Percentiles rank a stretch among this genome's conserved stretches.
Conservation (phyloP, 2,797 vertebrate species). For the Pelobates cultripes region DNA sequence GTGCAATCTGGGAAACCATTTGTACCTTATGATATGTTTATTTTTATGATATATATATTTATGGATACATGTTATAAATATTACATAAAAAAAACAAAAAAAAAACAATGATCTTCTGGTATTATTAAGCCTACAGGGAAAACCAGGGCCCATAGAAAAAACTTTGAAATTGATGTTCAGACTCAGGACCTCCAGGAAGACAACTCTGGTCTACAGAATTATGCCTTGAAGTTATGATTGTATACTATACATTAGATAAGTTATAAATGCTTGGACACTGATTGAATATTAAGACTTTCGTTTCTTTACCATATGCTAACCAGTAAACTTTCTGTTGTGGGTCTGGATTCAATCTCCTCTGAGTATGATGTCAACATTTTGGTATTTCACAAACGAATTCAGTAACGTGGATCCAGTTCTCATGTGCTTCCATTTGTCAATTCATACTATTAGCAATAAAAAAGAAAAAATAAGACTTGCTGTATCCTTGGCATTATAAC, state of each 20-base stretch:
- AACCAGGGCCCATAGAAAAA: neutral
- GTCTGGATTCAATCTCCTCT: constrained; percentile 13
- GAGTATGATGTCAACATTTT: constrained; percentile 1
- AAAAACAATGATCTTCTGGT: neutral
- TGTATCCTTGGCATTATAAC: neutral
- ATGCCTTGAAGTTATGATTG: neutral
- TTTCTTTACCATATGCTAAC: constrained; percentile 9
- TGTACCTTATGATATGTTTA: no score
- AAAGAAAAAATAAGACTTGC: neutral
- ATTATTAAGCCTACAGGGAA: neutral
- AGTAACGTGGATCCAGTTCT: neutral
- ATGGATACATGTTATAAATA: no score
- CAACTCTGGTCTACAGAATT: neutral
- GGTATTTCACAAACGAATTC: neutral
- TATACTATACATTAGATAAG: neutral
- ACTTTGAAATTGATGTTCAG: neutral
- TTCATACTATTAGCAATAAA: constrained; percentile 28
- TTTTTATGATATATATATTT: no score
- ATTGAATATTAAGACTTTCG: neutral
- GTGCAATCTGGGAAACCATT: no score
- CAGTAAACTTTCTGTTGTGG: constrained; percentile 14
- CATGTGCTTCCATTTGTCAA: constrained; percentile 41
- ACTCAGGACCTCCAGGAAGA: neutral
- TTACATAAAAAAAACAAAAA: no score
- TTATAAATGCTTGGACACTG: neutral